These are phyloP conservation scores for Phengaris alcon DNA, from an alignment of 2,888 invertebrate genomes.

Conservation along the genomic window DNA sequence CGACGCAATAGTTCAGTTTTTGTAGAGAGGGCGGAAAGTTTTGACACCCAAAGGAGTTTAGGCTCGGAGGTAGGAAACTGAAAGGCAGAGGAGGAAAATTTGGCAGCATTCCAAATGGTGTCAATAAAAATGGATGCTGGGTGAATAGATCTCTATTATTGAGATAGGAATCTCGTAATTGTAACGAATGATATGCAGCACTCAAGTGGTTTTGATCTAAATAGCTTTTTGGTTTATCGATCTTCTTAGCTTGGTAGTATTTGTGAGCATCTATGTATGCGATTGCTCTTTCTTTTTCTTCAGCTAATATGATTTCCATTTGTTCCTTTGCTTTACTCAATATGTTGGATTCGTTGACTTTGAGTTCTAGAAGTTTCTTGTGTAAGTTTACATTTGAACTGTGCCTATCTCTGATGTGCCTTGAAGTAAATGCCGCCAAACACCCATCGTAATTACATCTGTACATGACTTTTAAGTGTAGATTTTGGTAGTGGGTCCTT, in stretches of 20 bases:
- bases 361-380: slow-evolving; percentile 86
- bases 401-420: slow-evolving; percentile 94
- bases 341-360: slow-evolving; percentile 63
- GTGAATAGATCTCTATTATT: slow-evolving; percentile 66
- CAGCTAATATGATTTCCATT: slow-evolving; percentile 88
- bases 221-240: slow-evolving; percentile 59
- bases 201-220: slow-evolving; percentile 57
- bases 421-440: slow-evolving; percentile 96
- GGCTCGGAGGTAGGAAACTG: slow-evolving; percentile 66
- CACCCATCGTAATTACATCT: slow-evolving; percentile 97
- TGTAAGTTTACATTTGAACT: slow-evolving; percentile 95
- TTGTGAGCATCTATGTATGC: slow-evolving; percentile 78
- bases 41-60: slow-evolving; percentile 66
- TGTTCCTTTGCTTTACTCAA: slow-evolving; percentile 83
- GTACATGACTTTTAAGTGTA: slow-evolving; percentile 96
- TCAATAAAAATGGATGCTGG: slow-evolving; percentile 71
- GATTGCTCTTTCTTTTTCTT: slow-evolving; percentile 83
- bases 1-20: slow-evolving; percentile 80
- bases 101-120: slow-evolving; percentile 72
- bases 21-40: slow-evolving; percentile 60
- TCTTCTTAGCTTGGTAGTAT: slow-evolving; percentile 64
- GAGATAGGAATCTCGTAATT: slow-evolving; percentile 63
- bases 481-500: slow-evolving; percentile 96
- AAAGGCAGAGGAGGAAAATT: slow-evolving; percentile 71
- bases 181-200: slow-evolving; percentile 60